A percentile compares a stretch with the other conserved stretches of the same genome.
phyloP scores from a whole-genome alignment of 2,888 invertebrate species.

The Euplagia quadripunctaria region DNA sequence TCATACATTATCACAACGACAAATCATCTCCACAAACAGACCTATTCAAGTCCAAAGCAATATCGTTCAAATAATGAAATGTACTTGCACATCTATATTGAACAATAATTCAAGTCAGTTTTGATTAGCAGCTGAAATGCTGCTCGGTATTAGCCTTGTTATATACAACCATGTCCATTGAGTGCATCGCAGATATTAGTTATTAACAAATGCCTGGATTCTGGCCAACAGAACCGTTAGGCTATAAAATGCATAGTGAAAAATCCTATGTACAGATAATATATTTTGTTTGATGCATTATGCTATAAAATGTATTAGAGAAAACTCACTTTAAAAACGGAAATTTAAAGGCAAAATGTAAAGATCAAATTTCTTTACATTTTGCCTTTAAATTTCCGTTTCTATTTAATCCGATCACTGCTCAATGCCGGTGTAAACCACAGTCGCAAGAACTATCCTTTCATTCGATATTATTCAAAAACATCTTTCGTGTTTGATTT shows the following conservation, averaged over 20 bases:
- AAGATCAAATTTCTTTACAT: no score
- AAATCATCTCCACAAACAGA: neutral
- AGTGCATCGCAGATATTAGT: conserved; percentile 38
- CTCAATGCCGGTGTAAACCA: no score
- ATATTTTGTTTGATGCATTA: no score
- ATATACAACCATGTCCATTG: conserved; percentile 41
- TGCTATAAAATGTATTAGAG: no score
- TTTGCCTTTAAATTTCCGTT: no score
- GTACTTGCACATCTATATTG: conserved; percentile 16
- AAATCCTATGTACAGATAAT: no score
- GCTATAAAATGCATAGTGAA: neutral
- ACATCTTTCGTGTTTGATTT: no score
- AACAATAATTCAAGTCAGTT: conserved; percentile 39
- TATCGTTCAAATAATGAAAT: conserved; percentile 2
- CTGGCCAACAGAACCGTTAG: conserved; percentile 40
- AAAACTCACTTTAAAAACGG: no score
- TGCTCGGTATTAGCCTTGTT: conserved; percentile 36
- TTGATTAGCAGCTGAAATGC: conserved; percentile 43
- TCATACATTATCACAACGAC: conserved; percentile 3
- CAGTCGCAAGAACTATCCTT: no score
- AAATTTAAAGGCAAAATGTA: no score
- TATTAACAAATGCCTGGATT: conserved; percentile 59
- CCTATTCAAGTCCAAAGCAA: conserved; percentile 12
- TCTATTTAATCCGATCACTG: no score
- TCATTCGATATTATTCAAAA: no score